Base-by-base conservation (phyloP, 2,113 vertebrate species). In the Piaya cayana region DNA sequence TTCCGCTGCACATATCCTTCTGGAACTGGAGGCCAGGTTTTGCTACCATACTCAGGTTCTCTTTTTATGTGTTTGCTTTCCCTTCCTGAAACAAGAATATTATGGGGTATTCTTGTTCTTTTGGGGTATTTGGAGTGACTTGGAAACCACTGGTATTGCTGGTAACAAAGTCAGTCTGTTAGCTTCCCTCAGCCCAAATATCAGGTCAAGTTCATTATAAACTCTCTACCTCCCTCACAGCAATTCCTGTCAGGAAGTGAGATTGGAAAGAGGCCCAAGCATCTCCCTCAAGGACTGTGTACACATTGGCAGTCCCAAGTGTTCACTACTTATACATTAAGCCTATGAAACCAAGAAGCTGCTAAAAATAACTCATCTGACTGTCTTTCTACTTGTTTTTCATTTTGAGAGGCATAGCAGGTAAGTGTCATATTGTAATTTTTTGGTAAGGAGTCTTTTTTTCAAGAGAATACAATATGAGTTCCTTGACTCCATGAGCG, bases 201-300 rank as follows among this genome's bases (percentile, higher is more conserved):
- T 68, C 82, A 86, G 84, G 55, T 29, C 0, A 19, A 7, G 19
- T 58, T 94, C 49, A 77, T 87, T 86, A 80, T 12, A 65, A 71
- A 81, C n/a, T 87, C 69, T 43, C 62, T 79, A 64, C 5, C 17
- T 58, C 25, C 34, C 52, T 90, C 71, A 86, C 5, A 87, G 71
- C 88, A 93, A 94, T 95, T 94, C 71, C 68, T 94, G 36, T 92
- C 90, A 92, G 88, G 71, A 92, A 93, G 39, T 78, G 60, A 68
- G 43, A 39, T 78, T 93, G 89, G 83, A 93, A 94, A 70, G 34
- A 8, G 37, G 72, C 64, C 91, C 49, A 82, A 92, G 52, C 23
- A 92, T 43, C 74, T 93, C 58, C 45, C 78, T 69, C 83, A 82
- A 92, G 93, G 77, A n/a, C 69, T 81, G 18, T 80, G 86, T 72